A percentile compares a stretch with the other conserved stretches of the same genome.
phyloP scores from a whole-genome alignment of 2,888 invertebrate genomes.

The Thecophora atra region DNA sequence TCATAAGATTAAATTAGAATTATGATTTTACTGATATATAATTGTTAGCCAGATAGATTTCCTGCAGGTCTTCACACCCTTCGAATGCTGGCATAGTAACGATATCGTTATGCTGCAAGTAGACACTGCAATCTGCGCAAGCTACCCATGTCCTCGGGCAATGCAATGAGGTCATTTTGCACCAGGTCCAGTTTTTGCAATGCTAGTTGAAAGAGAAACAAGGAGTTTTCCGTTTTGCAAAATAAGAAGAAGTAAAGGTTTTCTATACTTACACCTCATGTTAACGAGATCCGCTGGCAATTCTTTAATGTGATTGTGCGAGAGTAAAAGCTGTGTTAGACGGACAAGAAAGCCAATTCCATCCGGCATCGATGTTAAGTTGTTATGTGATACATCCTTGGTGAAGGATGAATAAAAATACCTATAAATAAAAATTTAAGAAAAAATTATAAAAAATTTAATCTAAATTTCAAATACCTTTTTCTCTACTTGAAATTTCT shows the following conservation, averaged over 20 bases:
- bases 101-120: constrained; percentile 85
- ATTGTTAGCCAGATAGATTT: constrained; percentile 86
- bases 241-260: background rate
- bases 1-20: too few relatives aligned
- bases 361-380: constrained; percentile 76
- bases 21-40: constrained; percentile 76
- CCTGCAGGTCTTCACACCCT: constrained; percentile 80
- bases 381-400: constrained; percentile 84
- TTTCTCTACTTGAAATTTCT: too few relatives aligned
- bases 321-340: constrained; percentile 76
- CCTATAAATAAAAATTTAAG: too few relatives aligned
- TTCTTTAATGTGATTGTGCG: constrained; percentile 78
- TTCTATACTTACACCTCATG: constrained; percentile 75
- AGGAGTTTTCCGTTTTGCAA: background rate
- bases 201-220: constrained; percentile 47
- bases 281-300: constrained; percentile 84
- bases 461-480: too few relatives aligned
- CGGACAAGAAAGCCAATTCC: constrained; percentile 87
- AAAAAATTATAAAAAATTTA: too few relatives aligned
- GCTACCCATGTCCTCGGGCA: constrained; percentile 76
- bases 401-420: constrained; percentile 22
- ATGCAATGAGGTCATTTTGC: constrained; percentile 74
- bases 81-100: constrained; percentile 78
- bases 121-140: constrained; percentile 78
- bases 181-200: constrained; percentile 78